Evolutionary conservation across 2,888 invertebrate genomes (phyloP).

Genomic region (Eucriotettix oculatus): DNA sequence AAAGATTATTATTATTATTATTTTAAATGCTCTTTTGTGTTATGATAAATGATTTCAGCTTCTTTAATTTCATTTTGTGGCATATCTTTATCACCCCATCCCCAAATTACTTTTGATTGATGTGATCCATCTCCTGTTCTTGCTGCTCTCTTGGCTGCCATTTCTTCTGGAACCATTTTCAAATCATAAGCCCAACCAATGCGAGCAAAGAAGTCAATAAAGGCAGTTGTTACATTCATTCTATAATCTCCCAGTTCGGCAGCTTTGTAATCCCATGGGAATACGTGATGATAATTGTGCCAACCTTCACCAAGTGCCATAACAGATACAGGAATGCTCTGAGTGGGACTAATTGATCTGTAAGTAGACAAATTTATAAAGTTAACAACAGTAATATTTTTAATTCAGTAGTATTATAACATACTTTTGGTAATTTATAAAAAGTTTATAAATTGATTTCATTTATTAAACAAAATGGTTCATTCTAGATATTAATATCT

Average conservation of each 20-base stretch:
- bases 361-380: conserved; percentile 13
- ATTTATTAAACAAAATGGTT: no score
- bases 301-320: conserved; percentile 73
- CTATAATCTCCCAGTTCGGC: conserved; percentile 54
- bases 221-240: conserved; percentile 34
- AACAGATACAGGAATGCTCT: conserved; percentile 57
- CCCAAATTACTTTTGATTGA: conserved; percentile 42
- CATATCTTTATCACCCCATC: conserved; percentile 71
- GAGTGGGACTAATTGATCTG: conserved; percentile 60
- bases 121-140: conserved; percentile 61
- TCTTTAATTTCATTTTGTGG: conserved; percentile 15
- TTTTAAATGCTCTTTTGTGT: no score
- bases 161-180: conserved; percentile 46
- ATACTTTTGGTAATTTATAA: no score
- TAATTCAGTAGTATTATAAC: no score
- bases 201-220: conserved; percentile 33
- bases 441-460: no score
- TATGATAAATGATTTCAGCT: no score
- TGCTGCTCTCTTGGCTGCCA: conserved; percentile 48
- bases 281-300: conserved; percentile 90
- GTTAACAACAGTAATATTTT: no score
- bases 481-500: no score
- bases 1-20: no score
- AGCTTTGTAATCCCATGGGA: conserved; percentile 87
- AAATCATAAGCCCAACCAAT: conserved; percentile 30